phyloP scores from a whole-genome alignment of 2,888 invertebrate species.

The Epinotia nisella region DNA sequence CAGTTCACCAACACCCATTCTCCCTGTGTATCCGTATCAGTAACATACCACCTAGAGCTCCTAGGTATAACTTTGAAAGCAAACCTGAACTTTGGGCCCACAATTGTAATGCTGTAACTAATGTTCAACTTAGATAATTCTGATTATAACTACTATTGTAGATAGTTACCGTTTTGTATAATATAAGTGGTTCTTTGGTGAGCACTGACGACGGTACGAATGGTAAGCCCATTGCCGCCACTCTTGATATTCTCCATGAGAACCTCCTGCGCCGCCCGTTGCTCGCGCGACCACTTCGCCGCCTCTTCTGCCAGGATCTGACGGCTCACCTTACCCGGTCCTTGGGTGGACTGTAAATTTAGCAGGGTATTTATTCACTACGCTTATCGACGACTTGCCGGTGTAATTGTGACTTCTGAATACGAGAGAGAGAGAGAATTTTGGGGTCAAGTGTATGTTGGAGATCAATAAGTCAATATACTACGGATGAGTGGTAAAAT shows the following conservation, averaged over 20 bases:
- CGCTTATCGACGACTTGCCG: not conserved
- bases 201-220: conserved; percentile 70
- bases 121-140: too few species aligned
- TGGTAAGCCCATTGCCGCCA: conserved; percentile 78
- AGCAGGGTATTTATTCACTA: not conserved
- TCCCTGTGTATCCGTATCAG: too few species aligned
- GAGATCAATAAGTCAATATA: too few species aligned
- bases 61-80: too few species aligned
- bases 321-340: conserved; percentile 76
- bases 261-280: conserved; percentile 77
- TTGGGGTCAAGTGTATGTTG: not conserved
- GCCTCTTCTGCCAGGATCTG: conserved; percentile 79
- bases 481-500: too few species aligned
- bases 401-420: not conserved
- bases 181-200: conserved; percentile 69
- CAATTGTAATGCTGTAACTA: too few species aligned
- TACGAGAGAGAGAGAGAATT: not conserved
- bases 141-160: not conserved
- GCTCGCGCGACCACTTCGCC: conserved; percentile 79
- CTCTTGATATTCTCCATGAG: conserved; percentile 80
- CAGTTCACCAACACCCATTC: too few species aligned
- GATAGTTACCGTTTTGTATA: conserved; percentile 72
- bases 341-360: conserved; percentile 69
- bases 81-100: too few species aligned
- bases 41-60: too few species aligned